Base-by-base conservation (phyloP, 1,140 invertebrate genomes). In the Glossosoma conforme region DNA sequence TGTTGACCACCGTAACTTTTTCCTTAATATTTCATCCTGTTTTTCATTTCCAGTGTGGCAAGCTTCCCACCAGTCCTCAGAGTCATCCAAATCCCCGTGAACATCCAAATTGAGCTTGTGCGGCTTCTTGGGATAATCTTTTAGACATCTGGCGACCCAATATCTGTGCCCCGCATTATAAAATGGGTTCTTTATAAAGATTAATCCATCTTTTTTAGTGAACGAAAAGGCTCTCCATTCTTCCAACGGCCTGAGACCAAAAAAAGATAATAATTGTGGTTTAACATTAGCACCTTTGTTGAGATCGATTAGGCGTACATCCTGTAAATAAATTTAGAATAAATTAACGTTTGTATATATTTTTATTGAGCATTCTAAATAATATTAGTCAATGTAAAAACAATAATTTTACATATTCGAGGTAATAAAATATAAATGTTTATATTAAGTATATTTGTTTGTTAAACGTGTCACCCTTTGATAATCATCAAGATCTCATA, bases 1-100 rank as follows among this genome's bases (percentile, higher is more conserved):
- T 2, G 93, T 97, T 11, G 85, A 80, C 94, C 94, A 97, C 61
- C 93, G 73, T 45, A 97, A 73, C 65, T 89, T 89, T 44, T 76
- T 75, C 43, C 74, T 62, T 14, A 81, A 51, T 24, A 66, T 59
- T 11, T 62, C 61, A 41, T 70, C 62, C 21, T 60, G 52, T 54
- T 64, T 64, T 38, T 61, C 41, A 48, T 70, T 60, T 32, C 56
- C 55, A 38, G 62, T 62, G 44, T 69, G 59, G 61, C 70, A 77
- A 59, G 70, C 69, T 10, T 37, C 18, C 65, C 73, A 72, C 61
- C 77, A 72, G 50, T 74, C 66, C 53, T 62, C 61, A 35, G 64
- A 59, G 19, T 66, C 53, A 4, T 60, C 60, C 13, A 79, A 51
- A 46, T 74, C 52, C 45, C 72, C 61, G 58, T 82, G 77, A 14